A percentile compares a stretch with the other conserved stretches of the same genome.
phyloP scores from a whole-genome alignment of 2,888 invertebrate genomes.

The Eumerus sabulonum region DNA sequence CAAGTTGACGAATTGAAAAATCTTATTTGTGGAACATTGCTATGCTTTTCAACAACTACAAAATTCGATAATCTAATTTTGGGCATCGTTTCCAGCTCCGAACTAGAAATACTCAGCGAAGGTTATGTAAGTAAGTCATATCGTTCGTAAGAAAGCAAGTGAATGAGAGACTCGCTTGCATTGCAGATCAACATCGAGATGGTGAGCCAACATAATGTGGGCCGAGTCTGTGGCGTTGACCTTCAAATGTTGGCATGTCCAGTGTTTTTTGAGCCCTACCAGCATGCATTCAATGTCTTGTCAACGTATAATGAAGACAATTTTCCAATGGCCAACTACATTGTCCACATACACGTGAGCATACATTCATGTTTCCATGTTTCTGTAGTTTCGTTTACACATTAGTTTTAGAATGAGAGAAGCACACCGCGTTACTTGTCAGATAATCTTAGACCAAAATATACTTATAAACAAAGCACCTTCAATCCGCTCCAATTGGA shows the following conservation, averaged over 20 bases:
- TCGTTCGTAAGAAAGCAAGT: neutral
- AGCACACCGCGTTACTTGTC: slow-evolving; percentile 77
- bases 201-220: slow-evolving; percentile 74
- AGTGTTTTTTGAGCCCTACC: slow-evolving; percentile 90
- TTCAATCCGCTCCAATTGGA: slow-evolving; percentile 70
- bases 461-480: slow-evolving; percentile 69
- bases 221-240: slow-evolving; percentile 75
- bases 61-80: slow-evolving; percentile 85
- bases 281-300: slow-evolving; percentile 86
- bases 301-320: slow-evolving; percentile 81
- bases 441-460: slow-evolving; percentile 44
- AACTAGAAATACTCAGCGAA: slow-evolving; percentile 79
- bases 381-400: neutral
- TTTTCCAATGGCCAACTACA: slow-evolving; percentile 85
- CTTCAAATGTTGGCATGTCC: slow-evolving; percentile 87
- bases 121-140: slow-evolving; percentile 81
- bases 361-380: neutral
- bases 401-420: slow-evolving; percentile 53
- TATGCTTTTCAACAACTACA: slow-evolving; percentile 84
- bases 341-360: slow-evolving; percentile 82
- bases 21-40: slow-evolving; percentile 82
- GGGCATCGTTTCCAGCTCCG: slow-evolving; percentile 84
- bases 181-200: slow-evolving; percentile 76
- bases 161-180: neutral
- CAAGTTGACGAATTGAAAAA: slow-evolving; percentile 55